Conservation (phyloP, 2,888 invertebrate genomes). For the Melanostoma mellinum region DNA sequence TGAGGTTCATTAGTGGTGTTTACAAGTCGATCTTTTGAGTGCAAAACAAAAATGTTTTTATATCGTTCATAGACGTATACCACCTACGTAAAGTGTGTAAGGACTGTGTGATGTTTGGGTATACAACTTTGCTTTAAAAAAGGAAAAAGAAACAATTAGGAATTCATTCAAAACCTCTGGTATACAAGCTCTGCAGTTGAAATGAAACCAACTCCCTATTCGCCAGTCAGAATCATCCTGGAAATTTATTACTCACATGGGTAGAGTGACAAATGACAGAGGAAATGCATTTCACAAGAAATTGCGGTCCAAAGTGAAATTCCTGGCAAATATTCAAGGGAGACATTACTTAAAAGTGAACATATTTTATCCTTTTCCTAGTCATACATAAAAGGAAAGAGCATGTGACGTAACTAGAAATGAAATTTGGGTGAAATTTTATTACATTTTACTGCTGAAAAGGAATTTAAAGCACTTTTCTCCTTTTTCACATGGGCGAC, state of each 20-base stretch:
- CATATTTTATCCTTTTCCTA: no score
- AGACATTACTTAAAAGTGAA: not conserved
- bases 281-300: slow-evolving; percentile 37
- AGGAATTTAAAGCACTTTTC: no score
- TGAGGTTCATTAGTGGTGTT: not conserved
- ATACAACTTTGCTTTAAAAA: not conserved
- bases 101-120: not conserved
- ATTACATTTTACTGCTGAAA: no score
- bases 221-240: not conserved
- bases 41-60: not conserved
- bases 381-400: no score
- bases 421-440: no score
- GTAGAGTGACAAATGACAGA: slow-evolving; percentile 38
- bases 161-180: no score
- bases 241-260: slow-evolving; percentile 36
- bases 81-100: not conserved
- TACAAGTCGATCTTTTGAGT: not conserved
- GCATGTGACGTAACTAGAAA: no score
- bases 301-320: slow-evolving; percentile 8
- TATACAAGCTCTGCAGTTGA: no score
- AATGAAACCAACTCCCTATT: no score
- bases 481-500: no score
- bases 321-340: slow-evolving; percentile 11
- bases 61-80: not conserved
- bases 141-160: not conserved